A percentile compares a stretch with the other conserved stretches of the same genome.
Conservation (phyloP, 2,113 vertebrate genomes). For the Camelus dromedarius region DNA sequence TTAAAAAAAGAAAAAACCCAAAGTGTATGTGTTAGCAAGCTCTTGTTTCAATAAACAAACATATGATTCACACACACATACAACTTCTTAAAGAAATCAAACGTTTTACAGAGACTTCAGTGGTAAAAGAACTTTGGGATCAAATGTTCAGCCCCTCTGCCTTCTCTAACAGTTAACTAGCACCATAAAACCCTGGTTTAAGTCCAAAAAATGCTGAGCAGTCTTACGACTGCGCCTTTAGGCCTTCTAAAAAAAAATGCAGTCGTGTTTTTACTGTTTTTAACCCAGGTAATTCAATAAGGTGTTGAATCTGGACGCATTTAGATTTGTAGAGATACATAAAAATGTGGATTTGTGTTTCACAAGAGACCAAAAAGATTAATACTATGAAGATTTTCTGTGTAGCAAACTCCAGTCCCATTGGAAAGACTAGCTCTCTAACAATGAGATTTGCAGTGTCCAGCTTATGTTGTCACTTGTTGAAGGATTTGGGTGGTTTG, state of each 20-base stretch:
- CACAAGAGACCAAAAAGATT: not conserved
- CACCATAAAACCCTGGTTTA: constrained; percentile 39
- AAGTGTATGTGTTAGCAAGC: not conserved
- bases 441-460: not conserved
- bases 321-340: not conserved
- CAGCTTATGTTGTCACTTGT: not conserved
- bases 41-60: constrained; percentile 10
- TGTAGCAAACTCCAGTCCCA: not conserved
- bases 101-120: constrained; percentile 13
- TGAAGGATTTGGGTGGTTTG: constrained; percentile 10
- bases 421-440: constrained; percentile 21
- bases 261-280: not conserved
- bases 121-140: constrained; percentile 21
- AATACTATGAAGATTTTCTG: not conserved
- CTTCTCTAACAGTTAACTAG: constrained; percentile 25
- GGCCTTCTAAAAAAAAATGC: not conserved
- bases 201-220: constrained; percentile 18
- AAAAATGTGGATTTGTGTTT: constrained; percentile 25
- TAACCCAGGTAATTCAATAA: not conserved
- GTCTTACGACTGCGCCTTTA: not conserved
- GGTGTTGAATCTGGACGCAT: not conserved
- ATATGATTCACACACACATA: not conserved
- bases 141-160: not conserved
- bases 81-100: not conserved
- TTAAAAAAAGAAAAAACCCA: not conserved